Evolutionary conservation across 2,113 vertebrate species (phyloP), one percentile per base, ranked within the genome.

Genomic region (Corythaixoides concolor): DNA sequence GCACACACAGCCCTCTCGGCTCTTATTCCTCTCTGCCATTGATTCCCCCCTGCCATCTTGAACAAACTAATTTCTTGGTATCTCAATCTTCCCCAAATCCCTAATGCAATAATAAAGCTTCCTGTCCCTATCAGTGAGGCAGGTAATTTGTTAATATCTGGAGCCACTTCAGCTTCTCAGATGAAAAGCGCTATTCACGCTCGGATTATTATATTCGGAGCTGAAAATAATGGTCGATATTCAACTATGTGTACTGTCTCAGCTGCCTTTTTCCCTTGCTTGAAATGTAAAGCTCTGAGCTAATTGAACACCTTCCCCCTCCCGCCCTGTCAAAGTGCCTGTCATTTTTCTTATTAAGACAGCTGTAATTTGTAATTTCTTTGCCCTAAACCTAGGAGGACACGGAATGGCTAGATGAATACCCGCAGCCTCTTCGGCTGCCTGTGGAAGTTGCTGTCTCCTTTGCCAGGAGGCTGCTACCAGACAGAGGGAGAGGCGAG

Each of bases 1-100:
- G 15, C 5, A 4, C 3, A 2, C 2, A 1, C 11, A 28, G 32
- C 39, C 12, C 52, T 49, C 52, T 11, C 1, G 0, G 33, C 30
- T 95, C 77, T 77, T 84, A 27, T 23, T 68, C 41, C 0, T 0
- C 60, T 59, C 70, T 88, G 66, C 62, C 55, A 15, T 9, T 3
- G 53, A 58, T 60, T 73, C 58, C 70, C 49, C 50, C 28, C 14
- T 64, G 68, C 39, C 76, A 68, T 28, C 80, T 16, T 87, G 62
- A 93, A 47, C 66, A 87, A 89, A 66, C 80, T 69, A 8, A 68
- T 88, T 85, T 66, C 47, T 35, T 30, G 9, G 47, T 33, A 50
- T 23, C 76, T 79, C 74, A 37, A 14, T 49, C 77, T 82, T 58
- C 55, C 77, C 69, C 63, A 90, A 2, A 64, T 58, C 84, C 52